phyloP scores from a whole-genome alignment of 1,140 invertebrate genomes.

The Brachionus koreanus region DNA sequence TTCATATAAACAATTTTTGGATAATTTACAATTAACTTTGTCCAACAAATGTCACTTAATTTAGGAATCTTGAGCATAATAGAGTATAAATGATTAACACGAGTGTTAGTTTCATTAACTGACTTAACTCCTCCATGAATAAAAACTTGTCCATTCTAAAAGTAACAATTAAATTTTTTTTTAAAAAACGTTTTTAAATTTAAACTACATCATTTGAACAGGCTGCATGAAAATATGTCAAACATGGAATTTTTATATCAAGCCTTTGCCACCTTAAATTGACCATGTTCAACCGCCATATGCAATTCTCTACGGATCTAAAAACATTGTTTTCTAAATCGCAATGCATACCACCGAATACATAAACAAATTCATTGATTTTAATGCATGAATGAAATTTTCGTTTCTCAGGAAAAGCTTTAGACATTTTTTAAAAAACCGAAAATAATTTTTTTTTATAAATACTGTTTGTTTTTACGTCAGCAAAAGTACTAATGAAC shows the following conservation, averaged over 20 bases:
- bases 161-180: too few species aligned
- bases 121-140: conserved; percentile 38
- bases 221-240: conserved; percentile 44
- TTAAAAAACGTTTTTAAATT: too few species aligned
- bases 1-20: conserved; percentile 28
- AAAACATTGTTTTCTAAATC: neutral
- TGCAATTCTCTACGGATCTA: conserved; percentile 13
- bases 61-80: conserved; percentile 6
- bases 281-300: conserved; percentile 20
- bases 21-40: conserved; percentile 26
- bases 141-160: conserved; percentile 40
- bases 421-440: too few species aligned
- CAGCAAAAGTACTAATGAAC: conserved; percentile 13
- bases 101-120: neutral
- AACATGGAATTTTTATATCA: conserved; percentile 2
- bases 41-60: conserved; percentile 33
- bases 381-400: conserved; percentile 41
- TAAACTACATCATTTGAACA: conserved; percentile 14
- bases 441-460: too few species aligned
- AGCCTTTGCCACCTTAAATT: conserved; percentile 2
- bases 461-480: neutral
- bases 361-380: neutral
- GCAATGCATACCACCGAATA: conserved; percentile 37
- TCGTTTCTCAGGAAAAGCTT: conserved; percentile 21
- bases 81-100: conserved; percentile 35